A percentile compares a stretch with the other conserved stretches of the same genome.
These are phyloP conservation scores for Helicoverpa armigera DNA, from an alignment of 1,140 invertebrate species.

Conservation along the genomic window DNA sequence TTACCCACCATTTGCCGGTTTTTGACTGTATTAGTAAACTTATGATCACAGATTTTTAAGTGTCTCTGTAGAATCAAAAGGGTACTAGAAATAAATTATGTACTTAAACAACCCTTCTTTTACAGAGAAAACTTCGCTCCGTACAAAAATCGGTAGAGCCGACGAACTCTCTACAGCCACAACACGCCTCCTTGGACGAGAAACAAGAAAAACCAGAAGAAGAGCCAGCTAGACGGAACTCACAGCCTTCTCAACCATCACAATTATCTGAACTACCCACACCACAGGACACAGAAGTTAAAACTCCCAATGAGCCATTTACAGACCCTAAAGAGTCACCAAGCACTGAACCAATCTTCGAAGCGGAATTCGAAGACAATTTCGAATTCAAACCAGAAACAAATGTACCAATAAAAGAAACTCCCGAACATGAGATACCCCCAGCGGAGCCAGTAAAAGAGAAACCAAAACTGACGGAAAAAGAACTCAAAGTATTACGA, in stretches of 20 bases:
- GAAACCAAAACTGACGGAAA: conserved; percentile 85
- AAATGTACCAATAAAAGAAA: conserved; percentile 50
- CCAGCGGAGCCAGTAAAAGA: conserved; percentile 66
- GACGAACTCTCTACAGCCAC: conserved; percentile 83
- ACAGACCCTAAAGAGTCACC: conserved; percentile 71
- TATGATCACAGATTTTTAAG: too few relatives aligned
- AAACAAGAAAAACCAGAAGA: conserved; percentile 71
- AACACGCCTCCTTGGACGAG: conserved; percentile 84
- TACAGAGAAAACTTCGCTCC: conserved; percentile 90
- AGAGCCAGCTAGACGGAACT: conserved; percentile 63
- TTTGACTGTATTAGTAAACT: too few relatives aligned
- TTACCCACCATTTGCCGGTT: background rate
- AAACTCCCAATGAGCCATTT: conserved; percentile 63
- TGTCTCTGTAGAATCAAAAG: too few relatives aligned
- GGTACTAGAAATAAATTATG: too few relatives aligned
- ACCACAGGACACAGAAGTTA: conserved; percentile 55
- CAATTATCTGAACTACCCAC: conserved; percentile 47
- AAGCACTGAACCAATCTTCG: conserved; percentile 70
- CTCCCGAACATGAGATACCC: conserved; percentile 57
- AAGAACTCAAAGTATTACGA: conserved; percentile 87
- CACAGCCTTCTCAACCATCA: conserved; percentile 53
- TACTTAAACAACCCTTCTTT: too few relatives aligned
- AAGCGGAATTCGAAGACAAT: conserved; percentile 84
- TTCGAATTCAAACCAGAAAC: conserved; percentile 79
- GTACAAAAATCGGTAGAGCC: conserved; percentile 90